Evolutionary conservation across 2,888 invertebrate species (phyloP).

Genomic region (Nesidiocoris tenuis): DNA sequence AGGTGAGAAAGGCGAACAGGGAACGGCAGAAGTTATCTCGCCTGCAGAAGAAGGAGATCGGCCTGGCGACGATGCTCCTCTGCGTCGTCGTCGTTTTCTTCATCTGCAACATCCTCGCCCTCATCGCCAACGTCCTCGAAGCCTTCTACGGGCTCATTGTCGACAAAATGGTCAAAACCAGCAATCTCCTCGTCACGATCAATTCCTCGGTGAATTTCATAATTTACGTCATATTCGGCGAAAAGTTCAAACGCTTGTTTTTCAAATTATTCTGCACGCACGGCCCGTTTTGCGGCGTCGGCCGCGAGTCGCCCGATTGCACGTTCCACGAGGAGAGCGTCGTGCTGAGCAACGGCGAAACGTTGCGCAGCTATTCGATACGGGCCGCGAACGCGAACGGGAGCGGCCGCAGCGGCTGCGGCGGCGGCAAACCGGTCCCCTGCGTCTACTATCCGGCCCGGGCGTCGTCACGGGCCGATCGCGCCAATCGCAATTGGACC

Average conservation of each 20-base stretch:
- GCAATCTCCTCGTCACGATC: conserved; percentile 91
- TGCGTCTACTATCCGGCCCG: conserved; percentile 60
- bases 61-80: conserved; percentile 90
- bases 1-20: conserved; percentile 83
- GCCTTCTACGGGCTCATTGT: conserved; percentile 68
- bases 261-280: conserved; percentile 74
- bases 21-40: conserved; percentile 87
- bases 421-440: conserved; percentile 52
- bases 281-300: conserved; percentile 56
- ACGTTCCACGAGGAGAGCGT: conserved; percentile 77
- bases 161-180: conserved; percentile 73
- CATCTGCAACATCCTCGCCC: conserved; percentile 83
- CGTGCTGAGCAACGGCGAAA: conserved; percentile 72
- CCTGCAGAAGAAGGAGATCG: conserved; percentile 87
- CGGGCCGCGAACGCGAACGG: not conserved
- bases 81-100: conserved; percentile 94
- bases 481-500: too few relatives aligned
- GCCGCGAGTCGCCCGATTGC: conserved; percentile 68
- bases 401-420: conserved; percentile 6
- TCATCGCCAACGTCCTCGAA: conserved; percentile 83
- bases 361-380: conserved; percentile 57
- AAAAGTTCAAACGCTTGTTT: conserved; percentile 90
- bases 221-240: conserved; percentile 96
- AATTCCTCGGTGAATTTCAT: conserved; percentile 98
- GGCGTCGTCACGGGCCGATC: conserved; percentile 18